Base-by-base conservation (phyloP, 2,888 invertebrate species). In the Lochmaea capreae region DNA sequence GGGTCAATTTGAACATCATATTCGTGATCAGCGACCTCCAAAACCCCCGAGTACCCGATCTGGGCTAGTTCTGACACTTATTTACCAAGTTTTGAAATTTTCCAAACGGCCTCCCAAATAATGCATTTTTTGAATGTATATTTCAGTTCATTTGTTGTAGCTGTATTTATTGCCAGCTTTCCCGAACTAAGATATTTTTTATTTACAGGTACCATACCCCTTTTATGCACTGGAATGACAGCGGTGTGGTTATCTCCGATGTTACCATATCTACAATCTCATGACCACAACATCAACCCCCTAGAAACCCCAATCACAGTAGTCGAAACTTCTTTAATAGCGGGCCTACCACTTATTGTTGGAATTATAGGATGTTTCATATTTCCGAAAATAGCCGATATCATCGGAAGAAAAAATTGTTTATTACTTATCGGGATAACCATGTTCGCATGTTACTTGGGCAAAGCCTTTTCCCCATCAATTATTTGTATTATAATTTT, bases 181-280 rank as follows among this genome's bases (percentile, higher is more conserved):
- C 22, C 4, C 5, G 5, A 5, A 4, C 5, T 4, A 33, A 33
- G 5, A 33, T 33, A 33, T 33, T 33, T 33, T 33, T 52, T 65
- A n/a, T 65, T 61, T 61, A 5, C 39, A 66, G 66, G 33, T 3
- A 66, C 52, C 6, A 14, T 66, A 54, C 39, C 57, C 4, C 3
- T 33, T 8, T 54, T 66, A 10, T 10, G 8, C 1, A 52, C 14
- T 33, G 67, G 74, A 12, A 39, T 63, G 4, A 16, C 75, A 10
- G 71, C 74, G 57, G 59, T 69, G 4, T 81, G 80, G 79, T 74
- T 77, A 4, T 79, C 79, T 9, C 77, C 61, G 16, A 33, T 61
- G 61, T 10, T 61, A 6, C 14, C 42, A 5, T 33, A 33, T 9
- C 39, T 61, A n/a, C 3, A 16, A 39, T 61, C 39, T 11, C 39